Evolutionary conservation across 1,140 invertebrate genomes (phyloP), one percentile per base, ranked within the genome.

Genomic region (Plutomurus gul): DNA sequence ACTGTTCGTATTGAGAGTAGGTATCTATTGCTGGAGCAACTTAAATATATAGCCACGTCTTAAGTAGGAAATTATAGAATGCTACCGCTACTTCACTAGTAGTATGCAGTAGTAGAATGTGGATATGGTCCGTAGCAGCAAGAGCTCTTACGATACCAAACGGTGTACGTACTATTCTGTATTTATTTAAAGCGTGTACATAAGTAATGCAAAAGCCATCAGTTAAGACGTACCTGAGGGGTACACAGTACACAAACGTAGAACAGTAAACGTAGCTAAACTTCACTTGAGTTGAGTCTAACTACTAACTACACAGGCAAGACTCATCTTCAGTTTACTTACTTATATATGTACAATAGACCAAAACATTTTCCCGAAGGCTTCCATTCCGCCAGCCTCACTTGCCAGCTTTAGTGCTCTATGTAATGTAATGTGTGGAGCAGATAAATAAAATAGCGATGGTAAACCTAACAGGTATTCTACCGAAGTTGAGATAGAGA

Each of bases 361-460:
- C 56, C 56, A 65, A 65, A 13, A 65, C 25, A 65, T 65, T 65
- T 65, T 18, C 56, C 56, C 27, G 25, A 65, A 65, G 56, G 56
- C 56, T 27, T 36, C 13, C 16, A 65, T 43, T 4, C 56, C 30
- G 36, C 56, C 56, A 65, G 36, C 56, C 27, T 33, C 27, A 33
- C 56, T 65, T 30, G 27, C 56, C 25, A 65, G 27, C 27, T 33
- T n/a, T 65, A 65, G 56, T 65, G 25, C 27, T 60, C 6, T 60
- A 2, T 30, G 51, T 10, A 13, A 43, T 43, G 39, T 43, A 43
- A 43, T 65, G 56, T 65, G 36, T 30, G 27, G 27, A 33, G 56
- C 36, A 65, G 30, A 30, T 65, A 65, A 65, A 65, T 33, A 27
- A 18, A 33, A 33, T 30, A 60, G 47, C 25, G 25, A 51, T 51